Evolutionary conservation across 2,888 invertebrate species (phyloP).

Genomic region (Nemapogon koenigi): DNA sequence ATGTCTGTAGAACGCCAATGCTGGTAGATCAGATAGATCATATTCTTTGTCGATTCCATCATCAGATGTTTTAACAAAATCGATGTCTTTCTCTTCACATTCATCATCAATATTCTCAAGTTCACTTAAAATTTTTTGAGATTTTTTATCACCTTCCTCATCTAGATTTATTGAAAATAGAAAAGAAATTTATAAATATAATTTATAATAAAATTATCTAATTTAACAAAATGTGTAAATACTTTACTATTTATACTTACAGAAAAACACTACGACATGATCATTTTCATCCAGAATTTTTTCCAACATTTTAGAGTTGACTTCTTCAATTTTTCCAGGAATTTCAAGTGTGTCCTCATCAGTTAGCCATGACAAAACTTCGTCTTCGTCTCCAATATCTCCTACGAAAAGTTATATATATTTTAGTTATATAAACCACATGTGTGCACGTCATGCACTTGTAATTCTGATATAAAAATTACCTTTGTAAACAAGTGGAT

Average conservation of each 20-base stretch:
- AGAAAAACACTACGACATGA: conserved; percentile 91
- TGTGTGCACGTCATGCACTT: background rate
- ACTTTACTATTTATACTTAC: conserved; percentile 75
- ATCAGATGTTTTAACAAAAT: conserved; percentile 91
- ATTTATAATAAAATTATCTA: conserved; percentile 6
- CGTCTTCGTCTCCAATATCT: conserved; percentile 89
- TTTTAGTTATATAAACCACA: too few species aligned
- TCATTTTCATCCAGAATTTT: conserved; percentile 87
- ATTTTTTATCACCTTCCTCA: conserved; percentile 88
- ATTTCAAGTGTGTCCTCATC: conserved; percentile 90
- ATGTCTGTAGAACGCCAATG: conserved; percentile 86
- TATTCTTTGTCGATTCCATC: conserved; percentile 88
- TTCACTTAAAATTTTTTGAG: conserved; percentile 86
- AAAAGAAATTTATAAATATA: conserved; percentile 1
- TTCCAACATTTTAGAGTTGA: conserved; percentile 88
- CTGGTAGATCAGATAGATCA: conserved; percentile 80
- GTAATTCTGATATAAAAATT: conserved; percentile 11
- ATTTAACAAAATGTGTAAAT: too few species aligned
- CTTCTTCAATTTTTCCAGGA: conserved; percentile 92
- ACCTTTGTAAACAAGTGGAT: conserved; percentile 82
- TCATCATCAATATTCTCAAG: conserved; percentile 93
- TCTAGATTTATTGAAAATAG: conserved; percentile 57
- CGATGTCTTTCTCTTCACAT: conserved; percentile 89
- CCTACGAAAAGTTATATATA: conserved; percentile 65
- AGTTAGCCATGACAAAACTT: conserved; percentile 89